Evolutionary conservation across 2,888 invertebrate genomes (phyloP).

Genomic region (Xylocampa areola): DNA sequence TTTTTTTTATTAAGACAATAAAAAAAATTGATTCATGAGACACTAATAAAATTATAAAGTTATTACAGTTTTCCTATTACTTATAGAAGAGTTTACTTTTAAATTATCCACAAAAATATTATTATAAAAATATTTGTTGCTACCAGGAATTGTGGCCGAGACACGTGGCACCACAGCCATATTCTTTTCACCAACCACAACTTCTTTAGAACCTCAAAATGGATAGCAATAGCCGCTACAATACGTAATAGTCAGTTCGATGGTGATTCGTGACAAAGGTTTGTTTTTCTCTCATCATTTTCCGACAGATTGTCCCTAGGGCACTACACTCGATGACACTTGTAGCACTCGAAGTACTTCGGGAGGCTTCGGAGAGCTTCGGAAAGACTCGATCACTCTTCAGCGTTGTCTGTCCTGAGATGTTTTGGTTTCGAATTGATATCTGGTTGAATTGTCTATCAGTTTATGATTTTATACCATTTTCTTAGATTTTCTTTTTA

Average conservation of each 20-base stretch:
- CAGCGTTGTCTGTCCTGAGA: constrained; percentile 41
- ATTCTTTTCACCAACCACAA: not conserved
- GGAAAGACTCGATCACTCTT: constrained; percentile 63
- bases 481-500: no score
- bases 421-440: constrained; percentile 50
- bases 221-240: constrained; percentile 11
- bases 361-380: constrained; percentile 49
- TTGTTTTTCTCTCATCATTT: constrained; percentile 84
- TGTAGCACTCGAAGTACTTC: constrained; percentile 56
- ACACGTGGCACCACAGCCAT: not conserved
- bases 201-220: not conserved
- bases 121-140: no score
- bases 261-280: constrained; percentile 66
- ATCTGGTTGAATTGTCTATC: constrained; percentile 26
- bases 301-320: constrained; percentile 74
- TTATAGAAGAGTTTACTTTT: no score
- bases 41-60: no score
- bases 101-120: no score
- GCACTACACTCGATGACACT: constrained; percentile 61
- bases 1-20: no score
- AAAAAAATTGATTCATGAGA: no score
- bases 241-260: constrained; percentile 60
- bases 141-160: no score
- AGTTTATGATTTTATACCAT: no score
- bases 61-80: no score